Base-by-base conservation (phyloP, 2,888 invertebrate genomes). In the Caradrina kadenii region DNA sequence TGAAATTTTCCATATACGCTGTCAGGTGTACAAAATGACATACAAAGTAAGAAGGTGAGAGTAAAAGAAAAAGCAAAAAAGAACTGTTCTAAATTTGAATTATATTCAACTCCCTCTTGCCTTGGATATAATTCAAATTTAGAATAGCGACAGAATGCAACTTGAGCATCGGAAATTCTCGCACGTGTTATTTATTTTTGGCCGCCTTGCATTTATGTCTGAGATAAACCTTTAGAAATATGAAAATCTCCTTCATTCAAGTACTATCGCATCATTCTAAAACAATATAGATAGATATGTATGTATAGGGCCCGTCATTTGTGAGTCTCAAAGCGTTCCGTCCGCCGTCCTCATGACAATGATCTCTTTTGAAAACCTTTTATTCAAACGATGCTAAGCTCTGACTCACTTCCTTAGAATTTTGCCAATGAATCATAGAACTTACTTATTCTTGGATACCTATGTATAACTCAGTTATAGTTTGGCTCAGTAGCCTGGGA, bases 321-420 rank as follows among this genome's bases (percentile, higher is more conserved):
- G 56, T 65, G 50, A 65, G 71, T 63, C 73, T 68, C 82, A 81
- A 83, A 82, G 71, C 65, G 65, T 81, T 76, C 73, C 82, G 76
- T 73, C 19, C 59, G 71, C 49, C 73, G 71, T 69, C 63, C 19
- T 63, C 72, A 63, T 73, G 80, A 82, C 84, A 83, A 84, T 74
- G 74, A 84, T 78, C 84, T 80, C 74, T 78, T 80, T 78, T 55
- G 69, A 82, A 80, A 59, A 56, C 70, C 67, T 82, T 83, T 79
- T 73, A 77, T 72, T 65, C 67, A 76, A 68, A 50, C 73, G 69
- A 59, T 62, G 59, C 50, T 45, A 52, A 63, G 61, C 53, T 63
- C 56, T 82, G 82, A 83, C 67, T 84, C 85, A 84, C 67, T 75
- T 73, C 76, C 74, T 68, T 63, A 73, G 62, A 66, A 73, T 70